These are phyloP conservation scores for Oscheius sp. DNA, from an alignment of 2,888 invertebrate species.

Conservation along the genomic window DNA sequence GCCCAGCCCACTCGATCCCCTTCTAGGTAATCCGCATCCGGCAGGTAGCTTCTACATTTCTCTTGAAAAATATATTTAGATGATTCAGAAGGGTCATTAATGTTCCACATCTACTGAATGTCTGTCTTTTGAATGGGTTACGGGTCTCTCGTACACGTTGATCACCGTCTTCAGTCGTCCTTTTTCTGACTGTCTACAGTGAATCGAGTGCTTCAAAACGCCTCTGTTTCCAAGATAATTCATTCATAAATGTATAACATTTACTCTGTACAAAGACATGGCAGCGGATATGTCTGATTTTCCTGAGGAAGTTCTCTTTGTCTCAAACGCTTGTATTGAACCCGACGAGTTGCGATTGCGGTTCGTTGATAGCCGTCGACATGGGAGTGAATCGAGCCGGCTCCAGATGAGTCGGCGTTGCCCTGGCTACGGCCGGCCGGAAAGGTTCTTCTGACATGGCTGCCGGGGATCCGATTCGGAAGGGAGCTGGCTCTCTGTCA, in stretches of 20 bases:
- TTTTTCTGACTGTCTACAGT: neutral
- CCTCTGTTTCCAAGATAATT: no score
- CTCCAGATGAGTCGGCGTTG: slow-evolving; percentile 32
- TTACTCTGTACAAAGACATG: slow-evolving; percentile 34
- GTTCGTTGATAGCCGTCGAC: slow-evolving; percentile 14
- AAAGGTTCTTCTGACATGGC: slow-evolving; percentile 22
- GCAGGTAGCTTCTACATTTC: no score
- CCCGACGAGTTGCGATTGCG: slow-evolving; percentile 24
- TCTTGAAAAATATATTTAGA: no score
- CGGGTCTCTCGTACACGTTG: neutral
- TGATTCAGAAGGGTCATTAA: no score
- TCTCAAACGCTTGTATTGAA: slow-evolving; percentile 41
- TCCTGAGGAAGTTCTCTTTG: slow-evolving; percentile 10
- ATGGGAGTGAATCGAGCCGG: slow-evolving; percentile 34
- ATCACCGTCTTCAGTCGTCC: neutral
- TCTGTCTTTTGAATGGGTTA: no score
- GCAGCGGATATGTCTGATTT: slow-evolving; percentile 29
- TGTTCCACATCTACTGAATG: no score
- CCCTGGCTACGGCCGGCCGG: neutral
- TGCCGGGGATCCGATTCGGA: slow-evolving; percentile 38
- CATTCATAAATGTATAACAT: slow-evolving; percentile 38
- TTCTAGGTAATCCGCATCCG: no score
- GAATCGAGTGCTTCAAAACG: neutral
- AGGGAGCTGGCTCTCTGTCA: slow-evolving; percentile 29
- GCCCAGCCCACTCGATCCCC: no score